phyloP scores from a whole-genome alignment of 2,113 vertebrate species.

The Aleadryas rufinucha region DNA sequence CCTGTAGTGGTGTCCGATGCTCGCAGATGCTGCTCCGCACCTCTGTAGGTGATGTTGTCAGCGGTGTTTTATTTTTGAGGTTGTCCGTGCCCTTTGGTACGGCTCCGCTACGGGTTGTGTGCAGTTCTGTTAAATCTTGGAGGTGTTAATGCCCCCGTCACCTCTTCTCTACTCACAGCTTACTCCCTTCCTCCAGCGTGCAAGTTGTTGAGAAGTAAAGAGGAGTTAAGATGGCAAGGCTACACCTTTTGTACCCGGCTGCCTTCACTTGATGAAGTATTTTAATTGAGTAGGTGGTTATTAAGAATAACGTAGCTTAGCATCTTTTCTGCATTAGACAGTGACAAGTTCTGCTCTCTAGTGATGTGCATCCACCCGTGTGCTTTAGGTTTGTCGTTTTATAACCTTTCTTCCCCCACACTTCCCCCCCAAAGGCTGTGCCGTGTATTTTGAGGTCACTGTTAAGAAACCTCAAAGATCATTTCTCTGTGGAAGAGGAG shows the following conservation, averaged over 20 bases:
- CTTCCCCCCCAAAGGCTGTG: not conserved
- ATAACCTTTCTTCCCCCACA: not conserved
- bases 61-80: not conserved
- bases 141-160: fast-evolving
- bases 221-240: not conserved
- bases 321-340: not conserved
- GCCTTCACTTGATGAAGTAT: not conserved
- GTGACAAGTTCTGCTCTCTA: not conserved
- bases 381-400: not conserved
- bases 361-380: not conserved
- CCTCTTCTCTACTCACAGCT: fast-evolving
- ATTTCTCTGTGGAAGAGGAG: not conserved
- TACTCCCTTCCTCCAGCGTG: not conserved
- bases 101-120: fast-evolving
- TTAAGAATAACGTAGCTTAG: not conserved
- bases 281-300: not conserved
- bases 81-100: not conserved
- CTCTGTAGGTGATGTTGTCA: fast-evolving
- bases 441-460: not conserved
- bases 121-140: not conserved
- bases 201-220: not conserved
- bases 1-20: fast-evolving
- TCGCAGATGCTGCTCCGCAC: fast-evolving
- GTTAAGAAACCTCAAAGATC: not conserved
- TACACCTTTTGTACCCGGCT: fast-evolving